Conservation (phyloP, 30 jellyfish, hydroid and myxozoan species). For the Nemopilema nomurai region DNA sequence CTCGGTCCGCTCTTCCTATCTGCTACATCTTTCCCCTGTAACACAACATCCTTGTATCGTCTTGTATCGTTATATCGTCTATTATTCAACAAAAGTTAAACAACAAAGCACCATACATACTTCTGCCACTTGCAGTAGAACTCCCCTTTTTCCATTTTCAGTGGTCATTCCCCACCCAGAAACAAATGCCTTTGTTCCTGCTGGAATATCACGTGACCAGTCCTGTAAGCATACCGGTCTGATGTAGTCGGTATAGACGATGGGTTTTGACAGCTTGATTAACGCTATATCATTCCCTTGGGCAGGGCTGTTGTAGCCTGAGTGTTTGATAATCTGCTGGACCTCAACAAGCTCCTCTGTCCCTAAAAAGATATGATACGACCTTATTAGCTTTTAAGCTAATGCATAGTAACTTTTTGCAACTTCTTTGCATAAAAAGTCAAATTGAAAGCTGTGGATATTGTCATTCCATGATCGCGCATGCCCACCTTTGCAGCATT, state of each 20-base stretch:
- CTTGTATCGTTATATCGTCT: too few species aligned
- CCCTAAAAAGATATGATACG: not conserved
- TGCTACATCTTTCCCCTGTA: too few species aligned
- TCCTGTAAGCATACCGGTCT: constrained; percentile 64
- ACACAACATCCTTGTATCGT: too few species aligned
- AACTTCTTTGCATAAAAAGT: not conserved
- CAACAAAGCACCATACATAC: too few species aligned
- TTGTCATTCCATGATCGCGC: not conserved
- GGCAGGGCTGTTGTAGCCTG: constrained; percentile 16
- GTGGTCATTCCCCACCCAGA: constrained; percentile 70
- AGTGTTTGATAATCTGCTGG: constrained; percentile 20
- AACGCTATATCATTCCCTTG: constrained; percentile 47
- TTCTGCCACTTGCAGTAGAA: constrained; percentile 27
- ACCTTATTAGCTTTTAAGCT: not conserved
- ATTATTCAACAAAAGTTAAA: too few species aligned
- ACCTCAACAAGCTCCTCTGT: not conserved
- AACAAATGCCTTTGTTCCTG: constrained; percentile 33
- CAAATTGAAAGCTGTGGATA: not conserved
- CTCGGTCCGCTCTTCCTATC: too few species aligned
- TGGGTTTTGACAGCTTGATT: constrained; percentile 28
- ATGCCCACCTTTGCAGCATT: too few species aligned
- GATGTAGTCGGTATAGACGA: constrained; percentile 28
- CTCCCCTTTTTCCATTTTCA: constrained; percentile 36
- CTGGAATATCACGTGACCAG: not conserved
- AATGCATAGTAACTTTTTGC: too few species aligned